A percentile compares a stretch with the other conserved stretches of the same genome.
phyloP scores from a whole-genome alignment of 1,140 invertebrate genomes.

The Frieseomelitta varia region DNA sequence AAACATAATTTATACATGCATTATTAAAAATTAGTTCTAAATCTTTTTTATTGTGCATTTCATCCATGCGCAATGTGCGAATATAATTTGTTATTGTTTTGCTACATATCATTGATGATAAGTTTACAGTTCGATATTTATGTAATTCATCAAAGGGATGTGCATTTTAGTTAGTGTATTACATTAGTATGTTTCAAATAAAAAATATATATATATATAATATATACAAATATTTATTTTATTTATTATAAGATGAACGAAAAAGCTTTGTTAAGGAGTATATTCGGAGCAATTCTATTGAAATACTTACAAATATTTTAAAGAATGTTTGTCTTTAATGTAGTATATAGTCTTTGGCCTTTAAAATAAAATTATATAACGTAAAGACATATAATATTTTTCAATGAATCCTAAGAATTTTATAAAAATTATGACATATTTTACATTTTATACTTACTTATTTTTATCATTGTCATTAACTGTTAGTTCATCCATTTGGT shows the following conservation, averaged over 20 bases:
- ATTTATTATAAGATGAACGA: not conserved
- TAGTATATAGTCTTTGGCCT: constrained; percentile 64
- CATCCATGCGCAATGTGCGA: constrained; percentile 40
- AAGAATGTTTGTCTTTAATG: constrained; percentile 61
- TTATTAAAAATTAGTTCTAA: not conserved
- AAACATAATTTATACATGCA: constrained; percentile 21
- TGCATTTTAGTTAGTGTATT: constrained; percentile 48
- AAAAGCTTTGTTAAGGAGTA: constrained; percentile 28
- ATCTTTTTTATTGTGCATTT: constrained; percentile 19
- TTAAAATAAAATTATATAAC: constrained; percentile 63
- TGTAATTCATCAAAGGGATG: not conserved
- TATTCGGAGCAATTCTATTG: constrained; percentile 29
- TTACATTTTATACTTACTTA: constrained; percentile 47
- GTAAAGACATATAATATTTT: constrained; percentile 33
- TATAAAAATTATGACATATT: not conserved
- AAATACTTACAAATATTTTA: constrained; percentile 66
- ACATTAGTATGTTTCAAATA: constrained; percentile 11
- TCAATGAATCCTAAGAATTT: constrained; percentile 1
- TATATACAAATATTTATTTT: constrained; percentile 26
- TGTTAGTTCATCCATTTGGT: constrained; percentile 50
- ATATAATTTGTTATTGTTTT: constrained; percentile 18
- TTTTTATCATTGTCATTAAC: constrained; percentile 39
- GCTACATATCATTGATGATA: not conserved
- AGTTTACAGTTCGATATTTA: constrained; percentile 19
- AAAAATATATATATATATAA: not conserved